Evolutionary conservation across 2,888 invertebrate genomes (phyloP), one percentile per base, ranked within the genome.

Genomic region (Dryococelus australis): DNA sequence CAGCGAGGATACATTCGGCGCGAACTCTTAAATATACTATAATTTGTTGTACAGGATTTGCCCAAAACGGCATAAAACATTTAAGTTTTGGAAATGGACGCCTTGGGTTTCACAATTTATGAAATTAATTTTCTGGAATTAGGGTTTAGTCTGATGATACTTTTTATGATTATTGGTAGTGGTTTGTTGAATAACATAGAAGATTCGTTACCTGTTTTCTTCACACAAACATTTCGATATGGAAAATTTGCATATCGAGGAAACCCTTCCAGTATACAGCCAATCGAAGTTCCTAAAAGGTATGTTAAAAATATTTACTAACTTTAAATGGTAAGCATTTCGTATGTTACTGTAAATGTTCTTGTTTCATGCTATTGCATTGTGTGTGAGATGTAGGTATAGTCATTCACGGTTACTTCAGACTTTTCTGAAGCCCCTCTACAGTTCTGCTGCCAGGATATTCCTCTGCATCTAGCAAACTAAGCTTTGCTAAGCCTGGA

Each of bases 231-330:
- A 0, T 96, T 95, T 91, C 94, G 95, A 43, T 97, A 96, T 92
- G 97, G 97, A 24, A 97, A 96, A 92, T 95, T 95, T 90, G 94
- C 95, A 0, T 94, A 94, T 89, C 94, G 94, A 90, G 94, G 94
- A 84, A 88, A 47, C 83, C 88, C 87, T 79, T 88, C 87, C 10
- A 80, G 81, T 24, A 16, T 94, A 0, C 91, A 90, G 80, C 90
- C 91, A 35, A 43, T 95, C 27, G 96, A 97, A 92, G 93, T 97
- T 84, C 97, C 97, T 0, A 97, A 97, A 92, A 94, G 95, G 84
- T 93, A 89, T 91, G 89, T 35, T 83, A 43, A 20, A 20, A 87
- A 81, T 87, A 84, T 85, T 80, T 53, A 65, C 16, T 85, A 86
- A 16, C 12, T 51, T 24, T 43, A 12, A 84, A 84, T 43, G 16